Conservation (phyloP, 1,140 invertebrate species). For the Pollicipes pollicipes region DNA sequence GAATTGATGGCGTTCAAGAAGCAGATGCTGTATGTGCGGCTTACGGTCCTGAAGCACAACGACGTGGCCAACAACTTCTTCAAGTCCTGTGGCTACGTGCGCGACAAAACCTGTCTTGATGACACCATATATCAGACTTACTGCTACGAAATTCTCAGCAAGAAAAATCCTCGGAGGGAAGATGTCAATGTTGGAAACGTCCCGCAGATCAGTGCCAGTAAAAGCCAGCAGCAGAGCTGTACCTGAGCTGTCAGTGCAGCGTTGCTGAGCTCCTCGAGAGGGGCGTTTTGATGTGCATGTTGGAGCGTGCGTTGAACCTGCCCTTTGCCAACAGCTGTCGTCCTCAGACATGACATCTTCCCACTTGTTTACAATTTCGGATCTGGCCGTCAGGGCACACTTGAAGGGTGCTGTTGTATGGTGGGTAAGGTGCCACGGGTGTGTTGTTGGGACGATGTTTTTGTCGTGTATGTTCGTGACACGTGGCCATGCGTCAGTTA, state of each 20-base stretch:
- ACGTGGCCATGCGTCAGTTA: too few species aligned
- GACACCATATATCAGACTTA: constrained; percentile 12
- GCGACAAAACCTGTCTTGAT: constrained; percentile 14
- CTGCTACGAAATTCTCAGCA: constrained; percentile 16
- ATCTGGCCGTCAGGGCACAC: too few species aligned
- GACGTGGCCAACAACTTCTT: constrained; percentile 46
- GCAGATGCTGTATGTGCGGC: constrained; percentile 54
- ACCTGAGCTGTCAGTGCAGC: background rate
- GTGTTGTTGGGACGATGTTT: too few species aligned
- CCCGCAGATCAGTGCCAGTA: background rate
- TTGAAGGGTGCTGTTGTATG: too few species aligned
- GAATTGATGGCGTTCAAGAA: constrained; percentile 53
- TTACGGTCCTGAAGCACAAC: constrained; percentile 66
- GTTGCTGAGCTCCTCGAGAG: too few species aligned
- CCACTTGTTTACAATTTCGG: too few species aligned
- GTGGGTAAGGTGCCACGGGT: too few species aligned
- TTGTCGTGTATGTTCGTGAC: too few species aligned
- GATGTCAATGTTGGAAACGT: background rate
- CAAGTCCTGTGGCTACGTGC: constrained; percentile 40
- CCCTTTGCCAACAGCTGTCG: too few species aligned
- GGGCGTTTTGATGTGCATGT: too few species aligned
- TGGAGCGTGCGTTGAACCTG: too few species aligned
- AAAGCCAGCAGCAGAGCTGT: background rate
- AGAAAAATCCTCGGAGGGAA: constrained; percentile 13
- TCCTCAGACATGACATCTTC: too few species aligned